Evolutionary conservation across 1,140 invertebrate genomes (phyloP), one percentile per base, ranked within the genome.

Genomic region (Palaemon carinicauda): DNA sequence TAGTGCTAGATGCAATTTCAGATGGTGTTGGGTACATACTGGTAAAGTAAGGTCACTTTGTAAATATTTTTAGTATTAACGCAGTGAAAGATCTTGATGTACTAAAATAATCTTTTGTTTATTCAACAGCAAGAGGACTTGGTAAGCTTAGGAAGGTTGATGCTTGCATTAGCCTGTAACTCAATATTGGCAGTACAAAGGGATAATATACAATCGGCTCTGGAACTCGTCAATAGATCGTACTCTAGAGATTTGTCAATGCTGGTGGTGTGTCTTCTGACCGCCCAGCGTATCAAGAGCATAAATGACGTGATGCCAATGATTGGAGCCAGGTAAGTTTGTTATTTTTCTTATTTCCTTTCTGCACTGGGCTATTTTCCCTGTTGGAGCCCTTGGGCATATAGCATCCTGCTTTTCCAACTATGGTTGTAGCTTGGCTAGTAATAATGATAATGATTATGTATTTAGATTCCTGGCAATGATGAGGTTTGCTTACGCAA

Each of bases 281-380:
- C 89, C 24, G 86, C 87, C 7, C 85, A 87, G 69, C 85, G 85
- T 73, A 96, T 90, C 56, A 89, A 89, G 74, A 96, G 94, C 89
- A 96, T 99, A 21, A 98, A 97, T 89, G 98, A 99, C 92, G 93
- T 99, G 87, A 99, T 99, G 98, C 98, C 98, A 14, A 99, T 99
- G 97, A 99, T 99, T 90, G 98, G 98, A 51, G 87, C 87, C 31
- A 82, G 88, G 85, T 87, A 51, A 87, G 51, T n/a, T n/a, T n/a
- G n/a, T n/a, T n/a, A n/a, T n/a, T n/a, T n/a, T n/a, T n/a, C n/a
- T n/a, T n/a, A n/a, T n/a, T n/a, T n/a, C n/a, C n/a, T n/a, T n/a
- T n/a, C n/a, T n/a, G n/a, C n/a, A n/a, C n/a, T n/a, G n/a, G n/a
- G n/a, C n/a, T n/a, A n/a, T n/a, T n/a, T n/a, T n/a, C n/a, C n/a